A percentile compares a stretch with the other conserved stretches of the same genome.
These are phyloP conservation scores for Oncorhynchus clarkii DNA, from an alignment of 2,113 vertebrate genomes.

Conservation along the genomic window DNA sequence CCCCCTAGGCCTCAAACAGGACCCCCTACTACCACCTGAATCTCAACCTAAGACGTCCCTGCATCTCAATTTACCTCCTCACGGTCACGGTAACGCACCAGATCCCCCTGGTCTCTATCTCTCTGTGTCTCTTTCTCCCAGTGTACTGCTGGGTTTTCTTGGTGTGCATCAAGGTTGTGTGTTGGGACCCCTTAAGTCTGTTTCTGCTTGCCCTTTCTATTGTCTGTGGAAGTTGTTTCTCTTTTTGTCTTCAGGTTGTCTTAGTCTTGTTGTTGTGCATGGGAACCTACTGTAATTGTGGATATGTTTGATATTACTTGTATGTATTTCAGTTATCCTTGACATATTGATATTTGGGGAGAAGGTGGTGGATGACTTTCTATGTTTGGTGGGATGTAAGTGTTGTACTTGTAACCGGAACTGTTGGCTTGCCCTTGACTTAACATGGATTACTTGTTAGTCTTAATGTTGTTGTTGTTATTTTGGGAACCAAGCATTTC, in stretches of 20 bases:
- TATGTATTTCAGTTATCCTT: constrained; percentile 1
- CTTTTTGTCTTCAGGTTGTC: not conserved
- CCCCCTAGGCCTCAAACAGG: constrained; percentile 68
- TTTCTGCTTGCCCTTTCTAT: constrained; percentile 51
- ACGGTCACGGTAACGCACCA: constrained; percentile 69
- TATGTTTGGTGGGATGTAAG: constrained; percentile 18
- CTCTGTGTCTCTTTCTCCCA: constrained; percentile 38
- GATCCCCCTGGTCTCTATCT: constrained; percentile 37
- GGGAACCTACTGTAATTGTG: constrained; percentile 23
- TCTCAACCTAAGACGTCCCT: constrained; percentile 74
- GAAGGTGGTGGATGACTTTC: not conserved
- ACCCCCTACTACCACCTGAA: constrained; percentile 57
- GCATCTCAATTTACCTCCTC: constrained; percentile 74
- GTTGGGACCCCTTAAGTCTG: constrained; percentile 32
- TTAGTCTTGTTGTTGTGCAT: constrained; percentile 55
- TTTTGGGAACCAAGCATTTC: constrained; percentile 30
- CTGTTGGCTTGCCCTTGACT: constrained; percentile 38
- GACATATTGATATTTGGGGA: not conserved
- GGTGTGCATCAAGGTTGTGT: constrained; percentile 52
- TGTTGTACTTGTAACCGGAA: not conserved
- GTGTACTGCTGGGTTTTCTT: constrained; percentile 52
- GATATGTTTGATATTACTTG: constrained; percentile 11
- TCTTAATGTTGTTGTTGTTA: not conserved
- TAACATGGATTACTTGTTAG: not conserved
- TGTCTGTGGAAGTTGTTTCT: constrained; percentile 41